Conservation (phyloP, 2,888 invertebrate genomes). For the Drosophila heteroneura region DNA sequence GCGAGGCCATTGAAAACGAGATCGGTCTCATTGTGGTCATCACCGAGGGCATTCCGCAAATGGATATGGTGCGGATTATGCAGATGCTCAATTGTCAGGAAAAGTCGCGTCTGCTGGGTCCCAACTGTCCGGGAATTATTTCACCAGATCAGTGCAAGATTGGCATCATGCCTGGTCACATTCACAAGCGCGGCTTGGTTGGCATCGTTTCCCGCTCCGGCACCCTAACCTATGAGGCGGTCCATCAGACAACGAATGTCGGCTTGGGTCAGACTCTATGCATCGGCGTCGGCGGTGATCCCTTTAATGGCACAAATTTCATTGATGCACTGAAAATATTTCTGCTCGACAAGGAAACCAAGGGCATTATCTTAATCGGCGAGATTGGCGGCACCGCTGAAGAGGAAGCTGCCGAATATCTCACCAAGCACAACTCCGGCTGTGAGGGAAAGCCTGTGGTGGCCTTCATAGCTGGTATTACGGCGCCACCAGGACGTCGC, state of each 20-base stretch:
- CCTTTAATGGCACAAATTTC: slow-evolving; percentile 99
- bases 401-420: slow-evolving; percentile 97
- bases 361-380: slow-evolving; percentile 98
- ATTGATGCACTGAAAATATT: slow-evolving; percentile 99
- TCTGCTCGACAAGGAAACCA: slow-evolving; percentile 95
- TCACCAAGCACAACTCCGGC: slow-evolving; percentile 92
- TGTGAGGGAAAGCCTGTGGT: slow-evolving; percentile 98
- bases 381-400: slow-evolving; percentile 99
- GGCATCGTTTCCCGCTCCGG: slow-evolving; percentile 98
- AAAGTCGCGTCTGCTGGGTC: slow-evolving; percentile 97
- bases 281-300: slow-evolving; percentile 99
- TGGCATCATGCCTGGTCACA: slow-evolving; percentile 99
- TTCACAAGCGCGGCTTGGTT: slow-evolving; percentile 95
- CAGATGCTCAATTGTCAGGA: slow-evolving; percentile 93
- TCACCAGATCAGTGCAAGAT: slow-evolving; percentile 98
- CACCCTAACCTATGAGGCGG: slow-evolving; percentile 99
- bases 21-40: slow-evolving; percentile 98
- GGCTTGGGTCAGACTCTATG: slow-evolving; percentile 98
- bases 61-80: slow-evolving; percentile 99
- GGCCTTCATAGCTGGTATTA: slow-evolving; percentile 98
- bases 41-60: slow-evolving; percentile 98
- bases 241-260: slow-evolving; percentile 96
- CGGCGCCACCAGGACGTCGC: slow-evolving; percentile 98
- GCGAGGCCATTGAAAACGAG: slow-evolving; percentile 97
- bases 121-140: slow-evolving; percentile 99